Conservation (phyloP, 2,888 invertebrate species). For the Andrena marginata region DNA sequence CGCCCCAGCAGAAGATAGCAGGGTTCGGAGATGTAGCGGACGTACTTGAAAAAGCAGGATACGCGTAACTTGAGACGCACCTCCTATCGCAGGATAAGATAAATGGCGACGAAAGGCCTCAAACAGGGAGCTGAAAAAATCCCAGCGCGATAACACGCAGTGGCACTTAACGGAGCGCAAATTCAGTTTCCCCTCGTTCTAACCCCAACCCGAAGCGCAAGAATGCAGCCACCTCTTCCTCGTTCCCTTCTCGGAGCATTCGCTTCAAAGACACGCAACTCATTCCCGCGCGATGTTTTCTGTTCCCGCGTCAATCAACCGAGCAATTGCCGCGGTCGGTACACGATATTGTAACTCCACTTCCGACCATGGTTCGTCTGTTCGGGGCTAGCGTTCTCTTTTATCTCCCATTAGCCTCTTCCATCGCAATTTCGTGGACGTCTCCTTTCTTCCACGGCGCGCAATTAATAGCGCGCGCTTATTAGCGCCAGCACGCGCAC, state of each 20-base stretch:
- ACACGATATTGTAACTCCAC: conserved; percentile 20
- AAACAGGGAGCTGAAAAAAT: too few relatives aligned
- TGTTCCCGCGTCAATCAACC: conserved; percentile 39
- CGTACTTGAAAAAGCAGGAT: too few relatives aligned
- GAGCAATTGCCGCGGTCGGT: conserved; percentile 29
- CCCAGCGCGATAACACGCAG: too few relatives aligned
- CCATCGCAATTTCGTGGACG: conserved; percentile 26
- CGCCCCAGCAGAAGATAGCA: too few relatives aligned
- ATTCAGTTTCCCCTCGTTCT: conserved; percentile 2
- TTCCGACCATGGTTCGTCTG: not conserved
- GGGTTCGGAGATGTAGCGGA: too few relatives aligned
- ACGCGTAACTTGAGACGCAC: too few relatives aligned
- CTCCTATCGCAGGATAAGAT: too few relatives aligned
- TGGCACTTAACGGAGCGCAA: not conserved
- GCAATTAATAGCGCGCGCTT: conserved; percentile 50
- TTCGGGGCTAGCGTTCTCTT: not conserved
- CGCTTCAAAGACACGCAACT: conserved; percentile 12
- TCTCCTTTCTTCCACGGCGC: not conserved
- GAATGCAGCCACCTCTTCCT: conserved; percentile 1
- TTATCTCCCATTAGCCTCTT: not conserved
- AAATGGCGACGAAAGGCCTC: too few relatives aligned
- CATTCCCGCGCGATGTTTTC: conserved; percentile 17
- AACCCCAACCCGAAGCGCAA: conserved; percentile 1
- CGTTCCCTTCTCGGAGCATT: not conserved
- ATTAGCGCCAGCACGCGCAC: conserved; percentile 55